Base-by-base conservation (phyloP, 2,888 invertebrate genomes). In the Ichneumoninae sp. region DNA sequence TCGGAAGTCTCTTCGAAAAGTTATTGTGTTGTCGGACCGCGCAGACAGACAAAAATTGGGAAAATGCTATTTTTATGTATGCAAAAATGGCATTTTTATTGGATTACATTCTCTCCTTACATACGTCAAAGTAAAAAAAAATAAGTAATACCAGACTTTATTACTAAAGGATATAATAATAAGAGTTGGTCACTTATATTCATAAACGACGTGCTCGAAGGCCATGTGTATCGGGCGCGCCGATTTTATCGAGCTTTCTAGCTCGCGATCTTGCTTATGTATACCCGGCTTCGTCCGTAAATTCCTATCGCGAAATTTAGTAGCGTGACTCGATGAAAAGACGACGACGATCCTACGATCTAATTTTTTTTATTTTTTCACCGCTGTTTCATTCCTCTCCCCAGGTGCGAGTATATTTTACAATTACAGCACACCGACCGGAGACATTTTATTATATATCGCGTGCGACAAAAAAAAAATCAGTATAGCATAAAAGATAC, bases 231-330 rank as follows among this genome's bases (percentile, higher is more conserved):
- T 54, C 52, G 19, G 2, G 19, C n/a, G 19, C 13, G 52, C 52
- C 16, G 44, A 47, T 57, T 57, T 57, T 26, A 57, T 57, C 57
- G 26, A 13, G 57, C 26, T 13, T 57, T 26, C 26, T 4, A 57
- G 22, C 10, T 26, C 57, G 57, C 57, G 3, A 57, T 30, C 47
- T 47, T 47, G 63, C 26, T 74, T 26, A 63, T 63, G 47, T 74
- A 60, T 60, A 60, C 7, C 30, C 26, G 1, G 44, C 63, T 30
- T 63, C 60, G 66, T 54, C 50, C 69, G 81, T 85, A 81, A 83
- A 85, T 85, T 78, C 73, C 50, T 73, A 80, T 80, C 54, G 80
- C 69, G 82, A 81, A 83, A 85, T 85, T 85, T 83, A 81, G 76
- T 85, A 83, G 85, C 80, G 66, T 30, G 81, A 77, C 68, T 76